Percentiles rank a stretch among this genome's conserved stretches.
Conservation (phyloP, 2,113 vertebrate species). For the Madoqua kirkii region DNA sequence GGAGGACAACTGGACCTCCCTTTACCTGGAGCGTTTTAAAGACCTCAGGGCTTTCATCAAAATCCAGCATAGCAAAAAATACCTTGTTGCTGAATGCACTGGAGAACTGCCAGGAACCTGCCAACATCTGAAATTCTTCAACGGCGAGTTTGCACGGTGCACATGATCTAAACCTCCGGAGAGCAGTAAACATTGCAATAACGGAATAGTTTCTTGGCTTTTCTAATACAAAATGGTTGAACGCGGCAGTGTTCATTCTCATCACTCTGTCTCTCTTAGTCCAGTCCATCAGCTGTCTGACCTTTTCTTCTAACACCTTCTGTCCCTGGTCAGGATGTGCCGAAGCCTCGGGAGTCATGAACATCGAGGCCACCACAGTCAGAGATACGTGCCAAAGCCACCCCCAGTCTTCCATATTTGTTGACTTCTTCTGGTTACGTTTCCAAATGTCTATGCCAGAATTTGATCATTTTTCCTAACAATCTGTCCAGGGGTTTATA, state of each 20-base stretch:
- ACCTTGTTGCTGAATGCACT: slow-evolving; percentile 89
- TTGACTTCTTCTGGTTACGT: neutral
- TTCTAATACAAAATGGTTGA: slow-evolving; percentile 87
- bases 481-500: neutral
- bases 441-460: neutral
- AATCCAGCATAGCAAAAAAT: slow-evolving; percentile 91
- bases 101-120: slow-evolving; percentile 89
- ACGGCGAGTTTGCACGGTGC: slow-evolving; percentile 89
- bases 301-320: slow-evolving; percentile 89
- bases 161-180: slow-evolving; percentile 89
- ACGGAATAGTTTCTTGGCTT: slow-evolving; percentile 90
- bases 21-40: slow-evolving; percentile 81
- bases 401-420: neutral
- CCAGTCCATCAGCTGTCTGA: slow-evolving; percentile 91
- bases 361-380: neutral
- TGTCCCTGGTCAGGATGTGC: slow-evolving; percentile 35
- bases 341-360: neutral
- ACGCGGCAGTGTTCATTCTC: slow-evolving; percentile 88
- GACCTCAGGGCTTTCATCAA: slow-evolving; percentile 90
- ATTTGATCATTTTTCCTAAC: neutral
- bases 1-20: neutral
- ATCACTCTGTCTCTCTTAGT: slow-evolving; percentile 88
- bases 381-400: neutral
- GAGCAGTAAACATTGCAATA: slow-evolving; percentile 89
- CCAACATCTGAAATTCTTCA: slow-evolving; percentile 90